Evolutionary conservation across 2,888 invertebrate genomes (phyloP).

Genomic region (Lasioglossum malachurum): DNA sequence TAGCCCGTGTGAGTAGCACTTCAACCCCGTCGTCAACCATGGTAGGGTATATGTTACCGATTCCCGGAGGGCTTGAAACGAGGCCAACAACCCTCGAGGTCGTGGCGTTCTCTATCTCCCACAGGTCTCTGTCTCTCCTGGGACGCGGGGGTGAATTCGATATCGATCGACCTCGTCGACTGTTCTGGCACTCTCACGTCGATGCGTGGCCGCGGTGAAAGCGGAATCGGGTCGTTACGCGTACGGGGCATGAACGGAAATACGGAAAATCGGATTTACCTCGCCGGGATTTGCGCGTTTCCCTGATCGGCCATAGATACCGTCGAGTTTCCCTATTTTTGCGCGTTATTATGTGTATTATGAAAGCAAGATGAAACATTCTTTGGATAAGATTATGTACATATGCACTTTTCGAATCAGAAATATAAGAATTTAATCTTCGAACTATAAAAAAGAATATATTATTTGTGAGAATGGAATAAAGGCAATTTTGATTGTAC

Average conservation of each 20-base stretch:
- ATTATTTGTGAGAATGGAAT: neutral
- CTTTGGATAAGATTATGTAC: neutral
- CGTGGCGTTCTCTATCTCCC: slow-evolving; percentile 39
- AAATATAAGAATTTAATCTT: neutral
- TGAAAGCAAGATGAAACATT: neutral
- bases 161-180: slow-evolving; percentile 72
- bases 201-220: slow-evolving; percentile 49
- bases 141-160: slow-evolving; percentile 60
- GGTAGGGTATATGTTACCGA: neutral
- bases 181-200: slow-evolving; percentile 58
- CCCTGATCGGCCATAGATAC: neutral
- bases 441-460: neutral
- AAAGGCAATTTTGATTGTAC: neutral
- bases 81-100: slow-evolving; percentile 76
- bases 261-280: slow-evolving; percentile 32
- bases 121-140: slow-evolving; percentile 18
- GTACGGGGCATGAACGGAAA: slow-evolving; percentile 29
- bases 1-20: slow-evolving; percentile 24
- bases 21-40: neutral
- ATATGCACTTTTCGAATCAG: neutral
- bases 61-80: slow-evolving; percentile 65
- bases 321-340: neutral
- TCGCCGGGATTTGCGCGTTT: neutral
- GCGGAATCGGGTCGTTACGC: slow-evolving; percentile 65
- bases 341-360: neutral